Conservation (phyloP, 2,113 vertebrate species). For the Bettongia penicillata region DNA sequence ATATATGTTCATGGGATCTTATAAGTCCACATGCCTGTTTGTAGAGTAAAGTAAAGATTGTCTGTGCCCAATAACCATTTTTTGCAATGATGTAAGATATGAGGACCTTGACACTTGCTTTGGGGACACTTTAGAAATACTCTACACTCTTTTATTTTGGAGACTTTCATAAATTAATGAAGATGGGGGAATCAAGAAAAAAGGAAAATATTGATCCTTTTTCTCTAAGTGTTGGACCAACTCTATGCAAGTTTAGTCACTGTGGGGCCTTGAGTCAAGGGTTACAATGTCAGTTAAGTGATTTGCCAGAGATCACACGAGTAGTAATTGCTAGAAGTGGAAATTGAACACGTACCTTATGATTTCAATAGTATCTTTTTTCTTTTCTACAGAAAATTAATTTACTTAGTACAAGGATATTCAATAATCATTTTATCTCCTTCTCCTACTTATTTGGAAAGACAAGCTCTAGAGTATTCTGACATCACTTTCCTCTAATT, state of each 20-base stretch:
- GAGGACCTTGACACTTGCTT: not conserved
- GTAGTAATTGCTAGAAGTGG: not conserved
- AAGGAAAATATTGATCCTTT: not conserved
- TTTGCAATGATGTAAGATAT: too few relatives aligned
- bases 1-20: not conserved
- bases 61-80: too few relatives aligned
- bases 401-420: not conserved
- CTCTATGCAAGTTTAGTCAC: not conserved
- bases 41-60: not conserved
- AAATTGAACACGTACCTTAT: not conserved
- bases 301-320: not conserved
- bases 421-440: too few relatives aligned
- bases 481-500: not conserved
- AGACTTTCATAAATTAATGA: not conserved
- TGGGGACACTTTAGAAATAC: not conserved
- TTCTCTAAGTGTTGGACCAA: not conserved
- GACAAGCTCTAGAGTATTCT: not conserved
- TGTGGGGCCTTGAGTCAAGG: not conserved
- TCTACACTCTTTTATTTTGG: not conserved
- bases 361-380: not conserved
- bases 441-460: not conserved
- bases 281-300: not conserved
- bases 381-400: not conserved
- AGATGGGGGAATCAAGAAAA: not conserved
- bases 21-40: not conserved